Conservation (phyloP, 53 echinoderm and acorn worm genomes). For the Arbacia lixula region DNA sequence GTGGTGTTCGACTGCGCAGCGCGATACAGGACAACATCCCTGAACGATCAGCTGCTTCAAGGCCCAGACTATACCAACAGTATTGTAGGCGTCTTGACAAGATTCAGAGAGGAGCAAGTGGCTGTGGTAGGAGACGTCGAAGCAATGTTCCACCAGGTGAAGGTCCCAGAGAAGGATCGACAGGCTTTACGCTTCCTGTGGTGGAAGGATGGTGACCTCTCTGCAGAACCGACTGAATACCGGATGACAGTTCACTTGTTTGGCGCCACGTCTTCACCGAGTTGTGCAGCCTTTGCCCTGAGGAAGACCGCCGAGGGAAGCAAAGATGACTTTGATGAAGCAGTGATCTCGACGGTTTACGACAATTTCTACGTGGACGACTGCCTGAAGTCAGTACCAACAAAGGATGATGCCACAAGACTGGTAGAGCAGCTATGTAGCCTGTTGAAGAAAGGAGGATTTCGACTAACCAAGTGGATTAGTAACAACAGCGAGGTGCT, state of each 20-base stretch:
- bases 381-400: slow-evolving; percentile 34
- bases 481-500: slow-evolving; percentile 59
- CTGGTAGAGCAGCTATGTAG: slow-evolving; percentile 3
- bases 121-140: slow-evolving; percentile 57
- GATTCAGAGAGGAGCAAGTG: slow-evolving; percentile 46
- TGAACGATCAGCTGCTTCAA: slow-evolving; percentile 43
- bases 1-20: slow-evolving; percentile 64
- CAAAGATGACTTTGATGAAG: background rate
- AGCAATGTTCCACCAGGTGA: slow-evolving; percentile 67
- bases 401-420: background rate
- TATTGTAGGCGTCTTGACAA: slow-evolving; percentile 37
- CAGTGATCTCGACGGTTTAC: background rate
- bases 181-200: slow-evolving; percentile 45
- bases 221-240: background rate
- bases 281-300: slow-evolving; percentile 50
- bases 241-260: slow-evolving; percentile 52
- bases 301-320: slow-evolving; percentile 37
- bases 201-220: slow-evolving; percentile 51
- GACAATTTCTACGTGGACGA: slow-evolving; percentile 53
- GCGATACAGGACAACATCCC: slow-evolving; percentile 25
- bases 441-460: slow-evolving; percentile 49
- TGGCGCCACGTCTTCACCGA: slow-evolving; percentile 54
- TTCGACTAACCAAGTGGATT: slow-evolving; percentile 64
- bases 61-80: slow-evolving; percentile 50
- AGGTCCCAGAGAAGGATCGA: slow-evolving; percentile 31